Conservation (phyloP, 2,113 vertebrate species). For the Myrmecobius fasciatus region DNA sequence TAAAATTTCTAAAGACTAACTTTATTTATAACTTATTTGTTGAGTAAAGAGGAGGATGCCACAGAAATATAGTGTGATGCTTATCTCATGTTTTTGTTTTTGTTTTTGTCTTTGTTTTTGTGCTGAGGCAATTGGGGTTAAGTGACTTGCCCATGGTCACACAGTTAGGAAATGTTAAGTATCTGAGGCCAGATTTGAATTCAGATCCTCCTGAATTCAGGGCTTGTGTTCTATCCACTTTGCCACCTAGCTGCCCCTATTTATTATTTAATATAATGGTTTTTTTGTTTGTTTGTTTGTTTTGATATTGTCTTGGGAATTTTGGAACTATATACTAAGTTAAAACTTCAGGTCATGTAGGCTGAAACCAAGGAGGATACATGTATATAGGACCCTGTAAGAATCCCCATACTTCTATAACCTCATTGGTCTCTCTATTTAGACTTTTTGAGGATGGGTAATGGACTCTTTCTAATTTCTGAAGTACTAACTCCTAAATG, state of each 20-base stretch:
- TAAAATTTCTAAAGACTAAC: background rate
- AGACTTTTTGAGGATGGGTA: background rate
- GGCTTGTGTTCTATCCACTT: too few relatives aligned
- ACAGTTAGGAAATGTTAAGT: too few relatives aligned
- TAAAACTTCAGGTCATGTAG: background rate
- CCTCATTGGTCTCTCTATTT: background rate
- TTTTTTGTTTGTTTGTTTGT: background rate
- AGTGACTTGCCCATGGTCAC: too few relatives aligned
- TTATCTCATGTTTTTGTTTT: background rate
- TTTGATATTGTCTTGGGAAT: background rate
- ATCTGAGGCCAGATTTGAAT: too few relatives aligned
- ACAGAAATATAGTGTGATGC: background rate
- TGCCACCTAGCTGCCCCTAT: too few relatives aligned
- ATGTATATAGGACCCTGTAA: background rate
- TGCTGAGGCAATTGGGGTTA: too few relatives aligned
- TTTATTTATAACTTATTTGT: background rate
- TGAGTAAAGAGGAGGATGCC: background rate
- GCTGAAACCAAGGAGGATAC: background rate
- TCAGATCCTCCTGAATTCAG: too few relatives aligned
- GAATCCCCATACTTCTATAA: background rate
- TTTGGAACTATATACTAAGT: background rate
- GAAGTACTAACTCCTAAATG: background rate
- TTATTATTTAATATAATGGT: background rate
- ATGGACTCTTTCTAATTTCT: background rate
- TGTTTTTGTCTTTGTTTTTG: too few relatives aligned